Conservation (phyloP, 1,140 invertebrate species). For the Camponotus floridanus region DNA sequence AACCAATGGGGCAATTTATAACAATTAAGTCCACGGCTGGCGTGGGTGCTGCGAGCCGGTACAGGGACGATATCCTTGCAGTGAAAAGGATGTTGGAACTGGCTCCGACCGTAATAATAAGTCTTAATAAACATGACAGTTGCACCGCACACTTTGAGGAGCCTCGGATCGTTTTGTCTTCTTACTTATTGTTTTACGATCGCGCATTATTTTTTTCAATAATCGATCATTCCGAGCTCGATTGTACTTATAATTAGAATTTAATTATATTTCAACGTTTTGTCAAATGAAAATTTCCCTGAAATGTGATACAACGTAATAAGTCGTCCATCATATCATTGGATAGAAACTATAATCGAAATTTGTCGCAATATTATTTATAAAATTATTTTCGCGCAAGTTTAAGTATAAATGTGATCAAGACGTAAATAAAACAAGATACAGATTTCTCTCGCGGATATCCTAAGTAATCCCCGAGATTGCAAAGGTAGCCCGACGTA, state of each 20-base stretch:
- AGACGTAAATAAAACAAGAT: not conserved
- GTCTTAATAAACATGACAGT: slow-evolving; percentile 70
- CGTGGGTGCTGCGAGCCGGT: slow-evolving; percentile 24
- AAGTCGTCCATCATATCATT: not conserved
- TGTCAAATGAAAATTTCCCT: not conserved
- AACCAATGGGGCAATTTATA: slow-evolving; percentile 85
- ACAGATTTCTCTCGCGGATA: not conserved
- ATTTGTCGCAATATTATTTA: not conserved
- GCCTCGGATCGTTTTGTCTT: slow-evolving; percentile 23
- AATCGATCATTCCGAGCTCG: not conserved
- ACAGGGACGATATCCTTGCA: slow-evolving; percentile 60
- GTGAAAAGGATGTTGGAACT: slow-evolving; percentile 40
- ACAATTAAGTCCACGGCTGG: slow-evolving; percentile 81
- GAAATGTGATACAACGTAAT: not conserved
- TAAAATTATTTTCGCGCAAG: not conserved
- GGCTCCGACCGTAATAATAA: slow-evolving; percentile 70
- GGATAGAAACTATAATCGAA: not conserved
- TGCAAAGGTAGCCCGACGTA: slow-evolving; percentile 6
- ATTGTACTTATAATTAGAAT: not conserved
- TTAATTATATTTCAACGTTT: slow-evolving; percentile 5
- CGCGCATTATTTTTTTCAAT: slow-evolving; percentile 1
- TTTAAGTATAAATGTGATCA: not conserved
- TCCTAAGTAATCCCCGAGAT: slow-evolving; percentile 5
- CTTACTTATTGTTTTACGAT: not conserved
- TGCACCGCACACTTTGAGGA: slow-evolving; percentile 51